phyloP scores from a whole-genome alignment of 1,140 invertebrate species.

The Drosophila albomicans region DNA sequence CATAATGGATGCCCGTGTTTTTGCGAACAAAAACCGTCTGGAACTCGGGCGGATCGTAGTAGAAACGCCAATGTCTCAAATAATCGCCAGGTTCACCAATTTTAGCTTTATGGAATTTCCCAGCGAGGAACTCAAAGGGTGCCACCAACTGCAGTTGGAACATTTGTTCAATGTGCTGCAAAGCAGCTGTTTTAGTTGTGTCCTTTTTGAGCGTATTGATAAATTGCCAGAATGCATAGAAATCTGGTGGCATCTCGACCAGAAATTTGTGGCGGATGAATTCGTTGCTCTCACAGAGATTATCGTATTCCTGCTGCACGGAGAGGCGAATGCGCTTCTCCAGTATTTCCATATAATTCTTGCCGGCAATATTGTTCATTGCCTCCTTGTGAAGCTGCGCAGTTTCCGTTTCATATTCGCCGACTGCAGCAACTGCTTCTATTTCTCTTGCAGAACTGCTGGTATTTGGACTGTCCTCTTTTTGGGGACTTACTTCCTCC shows the following conservation, averaged over 20 bases:
- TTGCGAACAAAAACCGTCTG: conserved; percentile 90
- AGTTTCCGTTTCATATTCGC: conserved; percentile 61
- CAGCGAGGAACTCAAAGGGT: conserved; percentile 93
- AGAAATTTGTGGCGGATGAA: conserved; percentile 91
- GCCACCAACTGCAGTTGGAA: conserved; percentile 92
- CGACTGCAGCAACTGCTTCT: conserved; percentile 32
- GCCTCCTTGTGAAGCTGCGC: conserved; percentile 70
- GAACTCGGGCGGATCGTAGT: conserved; percentile 97
- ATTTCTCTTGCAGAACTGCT: not conserved
- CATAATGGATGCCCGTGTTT: conserved; percentile 91
- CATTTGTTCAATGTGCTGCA: conserved; percentile 88
- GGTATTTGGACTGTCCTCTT: conserved; percentile 31
- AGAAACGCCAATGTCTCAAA: conserved; percentile 95
- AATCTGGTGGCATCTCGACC: conserved; percentile 95
- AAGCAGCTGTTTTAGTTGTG: conserved; percentile 85
- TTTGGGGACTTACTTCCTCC: conserved; percentile 9
- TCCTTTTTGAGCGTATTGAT: conserved; percentile 88
- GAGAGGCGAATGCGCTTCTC: conserved; percentile 79
- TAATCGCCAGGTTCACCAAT: conserved; percentile 87
- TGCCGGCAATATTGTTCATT: conserved; percentile 70
- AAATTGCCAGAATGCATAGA: conserved; percentile 94
- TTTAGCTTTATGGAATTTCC: conserved; percentile 87
- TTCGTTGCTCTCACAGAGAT: conserved; percentile 76
- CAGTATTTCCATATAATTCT: conserved; percentile 79
- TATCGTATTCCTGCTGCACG: conserved; percentile 76